Evolutionary conservation across 2,888 invertebrate species (phyloP).

Genomic region (Pheosia tremula): DNA sequence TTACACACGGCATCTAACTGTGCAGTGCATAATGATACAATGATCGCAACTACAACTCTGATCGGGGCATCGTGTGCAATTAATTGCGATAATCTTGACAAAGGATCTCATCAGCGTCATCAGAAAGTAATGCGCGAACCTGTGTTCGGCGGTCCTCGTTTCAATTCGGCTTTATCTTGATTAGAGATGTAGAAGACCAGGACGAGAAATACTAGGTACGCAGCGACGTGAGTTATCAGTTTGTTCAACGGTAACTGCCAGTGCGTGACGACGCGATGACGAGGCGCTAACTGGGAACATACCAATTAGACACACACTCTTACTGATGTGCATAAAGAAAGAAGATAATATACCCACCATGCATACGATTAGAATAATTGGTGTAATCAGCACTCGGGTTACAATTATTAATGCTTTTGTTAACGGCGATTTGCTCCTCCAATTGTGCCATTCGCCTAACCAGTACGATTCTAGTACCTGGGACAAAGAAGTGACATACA

Average conservation of each 20-base stretch:
- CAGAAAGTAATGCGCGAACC: slow-evolving; percentile 58
- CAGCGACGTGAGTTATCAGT: slow-evolving; percentile 87
- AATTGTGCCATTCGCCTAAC: slow-evolving; percentile 86
- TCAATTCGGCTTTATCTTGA: slow-evolving; percentile 82
- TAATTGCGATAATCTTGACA: slow-evolving; percentile 50
- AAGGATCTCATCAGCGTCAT: slow-evolving; percentile 46
- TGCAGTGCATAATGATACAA: slow-evolving; percentile 27
- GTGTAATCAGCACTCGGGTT: slow-evolving; percentile 55
- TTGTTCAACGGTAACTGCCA: slow-evolving; percentile 88
- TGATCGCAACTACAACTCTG: slow-evolving; percentile 25
- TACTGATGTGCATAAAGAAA: slow-evolving; percentile 17
- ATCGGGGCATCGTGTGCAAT: slow-evolving; percentile 40
- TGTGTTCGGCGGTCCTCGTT: slow-evolving; percentile 84
- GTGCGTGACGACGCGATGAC: slow-evolving; percentile 73
- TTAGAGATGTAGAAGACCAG: slow-evolving; percentile 86
- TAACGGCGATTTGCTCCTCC: slow-evolving; percentile 76
- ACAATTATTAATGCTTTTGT: slow-evolving; percentile 60
- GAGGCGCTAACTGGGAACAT: slow-evolving; percentile 57
- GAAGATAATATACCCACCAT: slow-evolving; percentile 49
- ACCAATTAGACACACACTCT: slow-evolving; percentile 39
- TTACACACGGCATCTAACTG: slow-evolving; percentile 17
- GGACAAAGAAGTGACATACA: slow-evolving; percentile 14
- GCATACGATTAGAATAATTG: slow-evolving; percentile 62
- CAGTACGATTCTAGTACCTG: slow-evolving; percentile 86
- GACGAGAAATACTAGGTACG: slow-evolving; percentile 87